Conservation (phyloP, 2,888 invertebrate genomes). For the Baronia brevicornis region DNA sequence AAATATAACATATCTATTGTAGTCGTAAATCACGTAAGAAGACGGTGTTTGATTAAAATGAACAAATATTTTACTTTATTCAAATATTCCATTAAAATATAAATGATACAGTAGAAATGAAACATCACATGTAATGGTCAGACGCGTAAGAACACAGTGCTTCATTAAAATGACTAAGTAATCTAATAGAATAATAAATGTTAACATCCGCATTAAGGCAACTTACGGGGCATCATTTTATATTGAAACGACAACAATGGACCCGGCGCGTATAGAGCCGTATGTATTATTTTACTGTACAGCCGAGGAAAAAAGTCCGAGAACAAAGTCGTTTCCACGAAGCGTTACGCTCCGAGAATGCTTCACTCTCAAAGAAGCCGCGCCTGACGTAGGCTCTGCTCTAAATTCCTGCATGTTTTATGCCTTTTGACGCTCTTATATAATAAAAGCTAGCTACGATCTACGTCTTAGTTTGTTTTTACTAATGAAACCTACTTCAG, state of each 20-base stretch:
- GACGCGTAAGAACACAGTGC: constrained; percentile 13
- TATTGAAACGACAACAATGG: constrained; percentile 58
- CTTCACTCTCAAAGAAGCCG: constrained; percentile 32
- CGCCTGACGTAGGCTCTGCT: constrained; percentile 16
- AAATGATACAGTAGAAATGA: too few species aligned
- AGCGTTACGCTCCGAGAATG: constrained; percentile 30
- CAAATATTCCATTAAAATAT: too few species aligned
- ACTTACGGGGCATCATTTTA: constrained; percentile 58
- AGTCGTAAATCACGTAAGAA: too few species aligned
- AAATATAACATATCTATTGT: too few species aligned
- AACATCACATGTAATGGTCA: not conserved
- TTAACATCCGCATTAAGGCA: constrained; percentile 69
- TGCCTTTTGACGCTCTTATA: constrained; percentile 13
- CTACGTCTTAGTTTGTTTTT: constrained; percentile 4
- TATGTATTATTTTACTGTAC: constrained; percentile 63
- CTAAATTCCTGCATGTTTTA: constrained; percentile 21
- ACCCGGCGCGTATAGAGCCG: constrained; percentile 47
- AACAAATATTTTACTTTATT: too few species aligned
- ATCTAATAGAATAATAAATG: constrained; percentile 69
- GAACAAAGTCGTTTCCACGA: constrained; percentile 23
- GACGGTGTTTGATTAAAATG: too few species aligned
- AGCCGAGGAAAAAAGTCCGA: constrained; percentile 41
- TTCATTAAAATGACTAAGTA: constrained; percentile 36
- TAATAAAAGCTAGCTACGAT: constrained; percentile 10
- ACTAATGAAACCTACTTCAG: too few species aligned